Evolutionary conservation across 2,888 invertebrate genomes (phyloP).

Genomic region (Piscicola geometra): DNA sequence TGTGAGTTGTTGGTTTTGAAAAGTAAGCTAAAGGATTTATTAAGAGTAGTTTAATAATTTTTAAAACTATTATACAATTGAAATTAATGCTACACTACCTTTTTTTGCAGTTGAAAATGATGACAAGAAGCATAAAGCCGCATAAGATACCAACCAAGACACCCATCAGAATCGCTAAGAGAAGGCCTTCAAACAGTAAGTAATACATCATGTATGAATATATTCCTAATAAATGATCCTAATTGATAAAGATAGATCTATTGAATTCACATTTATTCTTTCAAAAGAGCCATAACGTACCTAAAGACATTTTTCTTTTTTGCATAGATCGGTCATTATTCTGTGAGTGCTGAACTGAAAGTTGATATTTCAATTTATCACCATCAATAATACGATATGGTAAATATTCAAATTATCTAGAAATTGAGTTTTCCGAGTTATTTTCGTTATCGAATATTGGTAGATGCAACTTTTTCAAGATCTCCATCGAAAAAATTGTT

Average conservation of each 20-base stretch:
- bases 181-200: too few species aligned
- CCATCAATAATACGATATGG: background rate
- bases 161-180: slow-evolving; percentile 41
- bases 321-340: slow-evolving; percentile 20
- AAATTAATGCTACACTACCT: too few species aligned
- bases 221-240: too few species aligned
- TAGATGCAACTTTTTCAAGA: background rate
- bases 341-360: slow-evolving; percentile 16
- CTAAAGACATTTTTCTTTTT: slow-evolving; percentile 21
- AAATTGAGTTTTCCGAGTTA: background rate
- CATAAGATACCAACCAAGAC: slow-evolving; percentile 41
- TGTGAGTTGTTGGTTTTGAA: background rate
- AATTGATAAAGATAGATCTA: background rate
- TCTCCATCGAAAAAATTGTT: too few species aligned
- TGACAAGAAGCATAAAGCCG: slow-evolving; percentile 41
- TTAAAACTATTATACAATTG: slow-evolving; percentile 19
- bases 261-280: background rate
- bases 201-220: too few species aligned
- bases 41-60: background rate
- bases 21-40: too few species aligned
- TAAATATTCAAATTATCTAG: background rate
- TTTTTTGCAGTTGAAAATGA: slow-evolving; percentile 40
- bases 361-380: background rate
- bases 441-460: background rate
- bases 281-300: background rate